phyloP scores from a whole-genome alignment of 2,888 invertebrate genomes.

The Antheraea yamamai region DNA sequence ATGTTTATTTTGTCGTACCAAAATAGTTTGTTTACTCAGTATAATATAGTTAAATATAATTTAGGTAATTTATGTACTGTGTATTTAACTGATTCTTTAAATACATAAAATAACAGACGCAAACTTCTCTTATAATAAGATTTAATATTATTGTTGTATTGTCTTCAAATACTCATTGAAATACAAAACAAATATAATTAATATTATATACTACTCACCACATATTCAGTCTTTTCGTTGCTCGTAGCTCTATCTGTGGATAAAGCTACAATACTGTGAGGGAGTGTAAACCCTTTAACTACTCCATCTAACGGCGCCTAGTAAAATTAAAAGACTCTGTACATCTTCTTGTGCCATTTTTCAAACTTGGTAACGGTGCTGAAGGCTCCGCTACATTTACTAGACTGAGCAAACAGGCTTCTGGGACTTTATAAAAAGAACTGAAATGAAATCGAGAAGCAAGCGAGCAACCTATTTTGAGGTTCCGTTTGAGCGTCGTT shows the following conservation, averaged over 20 bases:
- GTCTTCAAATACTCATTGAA: constrained; percentile 3
- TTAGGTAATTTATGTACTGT: neutral
- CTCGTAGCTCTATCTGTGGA: constrained; percentile 58
- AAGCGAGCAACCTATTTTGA: constrained; percentile 50
- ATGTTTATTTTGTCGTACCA: no score
- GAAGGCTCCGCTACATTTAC: constrained; percentile 60
- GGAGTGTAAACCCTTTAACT: constrained; percentile 31
- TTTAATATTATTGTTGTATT: neutral
- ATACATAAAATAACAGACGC: no score
- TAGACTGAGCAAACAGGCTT: constrained; percentile 64
- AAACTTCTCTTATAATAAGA: neutral
- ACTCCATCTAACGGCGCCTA: constrained; percentile 61
- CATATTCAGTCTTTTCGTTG: constrained; percentile 47
- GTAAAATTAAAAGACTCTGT: constrained; percentile 42
- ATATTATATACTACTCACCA: constrained; percentile 35
- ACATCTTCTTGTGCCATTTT: constrained; percentile 59
- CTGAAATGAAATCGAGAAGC: constrained; percentile 50
- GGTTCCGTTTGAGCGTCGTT: constrained; percentile 46
- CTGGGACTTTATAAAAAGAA: constrained; percentile 50
- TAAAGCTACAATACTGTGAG: constrained; percentile 40
- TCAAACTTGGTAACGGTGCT: constrained; percentile 44
- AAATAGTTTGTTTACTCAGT: neutral
- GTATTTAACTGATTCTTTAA: neutral
- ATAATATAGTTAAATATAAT: neutral
- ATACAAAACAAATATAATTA: constrained; percentile 9